A percentile compares a stretch with the other conserved stretches of the same genome.
phyloP scores from a whole-genome alignment of 2,113 vertebrate species.

The Callipepla californica region DNA sequence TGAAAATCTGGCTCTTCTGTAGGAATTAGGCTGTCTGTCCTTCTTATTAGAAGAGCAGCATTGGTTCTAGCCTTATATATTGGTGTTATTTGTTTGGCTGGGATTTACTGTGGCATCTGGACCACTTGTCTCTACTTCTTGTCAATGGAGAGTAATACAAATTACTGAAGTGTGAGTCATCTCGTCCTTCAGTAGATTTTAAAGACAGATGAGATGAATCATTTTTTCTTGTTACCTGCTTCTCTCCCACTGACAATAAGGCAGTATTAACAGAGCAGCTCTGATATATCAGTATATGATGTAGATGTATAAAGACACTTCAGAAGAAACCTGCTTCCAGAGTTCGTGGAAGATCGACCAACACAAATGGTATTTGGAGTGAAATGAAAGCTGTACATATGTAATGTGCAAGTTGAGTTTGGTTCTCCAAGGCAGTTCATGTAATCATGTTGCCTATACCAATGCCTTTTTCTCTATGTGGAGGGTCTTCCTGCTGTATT shows the following conservation, averaged over 20 bases:
- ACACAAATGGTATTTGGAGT: background rate
- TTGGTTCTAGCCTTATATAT: background rate
- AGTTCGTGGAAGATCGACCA: background rate
- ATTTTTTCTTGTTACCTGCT: constrained; percentile 30
- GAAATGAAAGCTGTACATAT: background rate
- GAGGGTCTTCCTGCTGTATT: background rate
- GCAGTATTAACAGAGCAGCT: background rate
- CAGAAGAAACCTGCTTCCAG: background rate
- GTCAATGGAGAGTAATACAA: constrained; percentile 13
- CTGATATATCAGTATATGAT: background rate
- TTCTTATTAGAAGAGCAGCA: background rate
- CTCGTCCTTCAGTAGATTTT: background rate
- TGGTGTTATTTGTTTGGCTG: background rate
- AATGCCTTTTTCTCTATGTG: background rate
- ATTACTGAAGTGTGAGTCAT: constrained; percentile 51
- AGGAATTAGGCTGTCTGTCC: background rate
- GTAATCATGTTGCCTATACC: rapidly evolving
- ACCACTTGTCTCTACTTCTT: background rate
- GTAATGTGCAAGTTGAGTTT: background rate
- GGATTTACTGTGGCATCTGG: background rate
- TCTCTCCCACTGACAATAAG: constrained; percentile 21
- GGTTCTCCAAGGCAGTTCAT: background rate
- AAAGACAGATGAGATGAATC: constrained; percentile 14
- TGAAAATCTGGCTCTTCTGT: background rate
- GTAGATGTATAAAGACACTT: background rate